Percentiles rank a stretch among this genome's conserved stretches.
Evolutionary conservation across 2,797 vertebrate genomes (phyloP).

Genomic region (Phylloscopus collybita): DNA sequence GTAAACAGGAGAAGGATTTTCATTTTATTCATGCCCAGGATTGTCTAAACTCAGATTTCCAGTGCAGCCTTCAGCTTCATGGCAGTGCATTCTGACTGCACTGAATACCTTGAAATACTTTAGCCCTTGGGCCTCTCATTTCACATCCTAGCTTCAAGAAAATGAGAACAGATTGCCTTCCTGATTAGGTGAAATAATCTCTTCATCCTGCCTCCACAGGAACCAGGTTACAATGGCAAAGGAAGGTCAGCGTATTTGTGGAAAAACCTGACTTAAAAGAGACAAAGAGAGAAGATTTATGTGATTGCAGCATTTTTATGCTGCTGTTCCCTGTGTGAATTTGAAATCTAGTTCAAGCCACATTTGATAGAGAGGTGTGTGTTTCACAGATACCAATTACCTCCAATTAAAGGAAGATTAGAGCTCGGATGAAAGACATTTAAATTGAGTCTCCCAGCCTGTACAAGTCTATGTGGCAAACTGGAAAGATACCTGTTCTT

Average conservation of each 20-base stretch:
- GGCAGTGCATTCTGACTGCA: background rate
- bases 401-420: background rate
- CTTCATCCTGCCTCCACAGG: conserved; percentile 33
- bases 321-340: background rate
- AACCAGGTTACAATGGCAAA: conserved; percentile 35
- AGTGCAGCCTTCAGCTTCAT: background rate
- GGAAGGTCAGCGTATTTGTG: background rate
- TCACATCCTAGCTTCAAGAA: background rate
- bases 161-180: conserved; percentile 49
- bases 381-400: background rate
- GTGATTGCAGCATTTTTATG: background rate
- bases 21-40: background rate
- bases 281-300: background rate
- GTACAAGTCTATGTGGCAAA: background rate
- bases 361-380: background rate
- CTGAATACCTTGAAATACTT: background rate
- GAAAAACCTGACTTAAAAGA: background rate
- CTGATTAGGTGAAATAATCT: conserved; percentile 48
- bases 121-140: background rate
- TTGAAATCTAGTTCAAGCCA: background rate
- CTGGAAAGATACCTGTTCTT: background rate
- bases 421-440: background rate
- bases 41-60: background rate
- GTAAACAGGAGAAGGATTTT: background rate
- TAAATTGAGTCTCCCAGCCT: background rate